Evolutionary conservation across 2,797 vertebrate species (phyloP).

Genomic region (Platyrinchus mystaceus): DNA sequence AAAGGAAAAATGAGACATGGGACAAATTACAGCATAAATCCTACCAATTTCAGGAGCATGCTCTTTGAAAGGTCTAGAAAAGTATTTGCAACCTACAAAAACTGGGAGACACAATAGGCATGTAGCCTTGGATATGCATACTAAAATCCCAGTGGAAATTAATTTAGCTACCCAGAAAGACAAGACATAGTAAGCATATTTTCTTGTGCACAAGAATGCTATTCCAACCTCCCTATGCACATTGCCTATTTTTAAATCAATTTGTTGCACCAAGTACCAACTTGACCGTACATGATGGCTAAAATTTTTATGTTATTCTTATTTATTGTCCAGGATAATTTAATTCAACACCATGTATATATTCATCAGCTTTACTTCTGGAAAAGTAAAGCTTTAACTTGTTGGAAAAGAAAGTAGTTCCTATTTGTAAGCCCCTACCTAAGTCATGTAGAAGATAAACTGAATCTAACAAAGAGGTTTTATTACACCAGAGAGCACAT

Average conservation of each 20-base stretch:
- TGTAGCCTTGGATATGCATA: neutral
- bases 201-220: neutral
- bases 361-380: neutral
- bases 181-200: neutral
- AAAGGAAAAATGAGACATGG: neutral
- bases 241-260: neutral
- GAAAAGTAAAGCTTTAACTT: neutral
- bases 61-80: neutral
- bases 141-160: conserved; percentile 15
- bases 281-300: neutral
- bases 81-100: neutral
- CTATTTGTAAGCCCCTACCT: neutral
- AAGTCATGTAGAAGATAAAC: neutral
- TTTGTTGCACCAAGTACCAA: neutral
- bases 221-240: neutral
- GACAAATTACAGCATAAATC: neutral
- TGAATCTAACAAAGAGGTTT: neutral
- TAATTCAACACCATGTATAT: neutral
- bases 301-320: neutral
- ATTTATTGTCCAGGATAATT: neutral
- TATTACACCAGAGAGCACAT: neutral
- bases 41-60: neutral
- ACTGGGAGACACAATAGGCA: neutral
- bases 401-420: neutral
- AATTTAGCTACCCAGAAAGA: conserved; percentile 7